Conservation (phyloP, 2,113 vertebrate species). For the Gopherus flavomarginatus region DNA sequence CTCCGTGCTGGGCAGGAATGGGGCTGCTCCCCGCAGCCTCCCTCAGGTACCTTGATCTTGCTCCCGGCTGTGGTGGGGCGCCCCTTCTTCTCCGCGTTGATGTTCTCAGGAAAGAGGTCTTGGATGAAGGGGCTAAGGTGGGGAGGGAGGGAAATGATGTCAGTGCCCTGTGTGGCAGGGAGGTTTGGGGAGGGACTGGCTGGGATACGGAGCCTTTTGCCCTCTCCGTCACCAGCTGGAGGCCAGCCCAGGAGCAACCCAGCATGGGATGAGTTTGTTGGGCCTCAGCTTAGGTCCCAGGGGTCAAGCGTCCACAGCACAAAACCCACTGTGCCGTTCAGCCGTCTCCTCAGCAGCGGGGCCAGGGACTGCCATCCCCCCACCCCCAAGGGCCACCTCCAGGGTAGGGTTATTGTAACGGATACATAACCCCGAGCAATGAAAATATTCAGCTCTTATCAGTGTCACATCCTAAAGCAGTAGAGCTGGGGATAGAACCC, state of each 20-base stretch:
- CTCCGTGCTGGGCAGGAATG: not conserved
- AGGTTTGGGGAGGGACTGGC: not conserved
- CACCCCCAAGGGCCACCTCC: not conserved
- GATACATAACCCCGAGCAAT: not conserved
- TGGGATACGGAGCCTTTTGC: too few species aligned
- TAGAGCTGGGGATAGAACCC: too few species aligned
- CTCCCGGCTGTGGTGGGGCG: slow-evolving; percentile 91
- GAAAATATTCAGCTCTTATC: not conserved
- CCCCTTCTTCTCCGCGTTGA: slow-evolving; percentile 93
- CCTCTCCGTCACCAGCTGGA: not conserved
- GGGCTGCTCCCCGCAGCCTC: not conserved
- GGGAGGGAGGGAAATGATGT: not conserved
- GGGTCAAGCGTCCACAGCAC: too few species aligned
- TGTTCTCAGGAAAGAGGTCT: slow-evolving; percentile 94
- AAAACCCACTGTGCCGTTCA: too few species aligned
- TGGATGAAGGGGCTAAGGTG: slow-evolving; percentile 80
- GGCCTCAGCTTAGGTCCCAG: not conserved
- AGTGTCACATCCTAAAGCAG: not conserved
- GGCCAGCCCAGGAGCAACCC: not conserved
- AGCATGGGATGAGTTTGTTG: not conserved
- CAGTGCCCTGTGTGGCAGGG: not conserved
- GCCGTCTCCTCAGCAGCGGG: too few species aligned
- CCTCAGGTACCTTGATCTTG: slow-evolving; percentile 91
- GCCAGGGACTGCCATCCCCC: too few species aligned
- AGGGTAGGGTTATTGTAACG: not conserved